Evolutionary conservation across 2,888 invertebrate species (phyloP).

Genomic region (Drosophila demipolita): DNA sequence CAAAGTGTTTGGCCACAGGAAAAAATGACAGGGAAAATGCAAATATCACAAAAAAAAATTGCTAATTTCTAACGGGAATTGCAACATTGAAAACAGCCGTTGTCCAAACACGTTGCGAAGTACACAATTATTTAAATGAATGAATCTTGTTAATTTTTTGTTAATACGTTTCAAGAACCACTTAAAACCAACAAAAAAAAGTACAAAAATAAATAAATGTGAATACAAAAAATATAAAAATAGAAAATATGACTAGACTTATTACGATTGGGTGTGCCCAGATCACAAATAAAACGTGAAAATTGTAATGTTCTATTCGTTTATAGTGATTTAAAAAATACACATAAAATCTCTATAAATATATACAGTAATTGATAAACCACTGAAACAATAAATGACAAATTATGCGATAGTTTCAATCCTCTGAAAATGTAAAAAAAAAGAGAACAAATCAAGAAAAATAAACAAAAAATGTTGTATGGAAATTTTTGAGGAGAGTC

Average conservation of each 20-base stretch:
- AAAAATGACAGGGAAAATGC: no score
- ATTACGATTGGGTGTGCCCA: not conserved
- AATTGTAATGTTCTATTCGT: not conserved
- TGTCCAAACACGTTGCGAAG: no score
- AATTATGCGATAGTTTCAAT: constrained; percentile 16
- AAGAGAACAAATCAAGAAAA: not conserved
- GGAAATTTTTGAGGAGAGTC: not conserved
- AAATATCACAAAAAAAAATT: no score
- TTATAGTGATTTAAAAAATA: not conserved
- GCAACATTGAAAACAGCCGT: no score
- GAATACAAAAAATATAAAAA: no score
- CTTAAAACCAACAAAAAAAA: no score
- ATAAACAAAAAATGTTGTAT: not conserved
- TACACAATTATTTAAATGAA: no score
- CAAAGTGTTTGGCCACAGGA: no score
- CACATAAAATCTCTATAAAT: not conserved
- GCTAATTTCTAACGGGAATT: no score
- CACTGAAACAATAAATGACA: constrained; percentile 8
- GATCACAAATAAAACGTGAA: not conserved
- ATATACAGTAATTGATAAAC: constrained; percentile 11
- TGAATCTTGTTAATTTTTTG: no score
- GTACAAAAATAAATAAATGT: no score
- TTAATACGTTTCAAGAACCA: no score
- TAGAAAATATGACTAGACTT: not conserved
- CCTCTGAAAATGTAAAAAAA: constrained; percentile 35